Base-by-base conservation (phyloP, 2,113 vertebrate genomes). In the Cyanoramphus novaezelandiae region DNA sequence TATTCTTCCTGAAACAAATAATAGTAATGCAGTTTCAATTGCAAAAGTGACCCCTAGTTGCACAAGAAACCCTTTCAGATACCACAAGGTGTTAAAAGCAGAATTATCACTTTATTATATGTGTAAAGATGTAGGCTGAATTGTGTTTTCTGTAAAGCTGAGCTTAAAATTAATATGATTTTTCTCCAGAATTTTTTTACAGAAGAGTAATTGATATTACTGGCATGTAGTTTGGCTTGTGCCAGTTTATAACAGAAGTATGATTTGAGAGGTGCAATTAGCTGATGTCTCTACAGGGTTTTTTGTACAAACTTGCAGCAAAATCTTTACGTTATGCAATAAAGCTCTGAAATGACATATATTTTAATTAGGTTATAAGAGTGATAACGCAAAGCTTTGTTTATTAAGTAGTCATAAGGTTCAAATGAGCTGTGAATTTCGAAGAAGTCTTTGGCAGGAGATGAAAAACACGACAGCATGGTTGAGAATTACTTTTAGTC, bases 291-390 rank as follows among this genome's bases (percentile, higher is more conserved):
- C 64, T 60, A 75, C 37, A 95, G 62, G 71, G 83, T 93, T 85
- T 97, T 97, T 93, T 87, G 52, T 90, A 89, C 86, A 97, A 95
- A 77, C 86, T 97, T 94, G 57, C 88, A 97, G 87, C 69, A 94
- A 77, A 96, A 97, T 47, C 46, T 96, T 98, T 97, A 96, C 92
- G 57, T 92, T 92, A 64, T 59, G 46, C 71, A 95, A 83, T 97
- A 96, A 98, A 97, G 52, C n/a, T 82, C 93, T 95, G 80, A 96
- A 97, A 97, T 90, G 65, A 96, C 86, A 95, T 96, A 70, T 96
- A 97, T 97, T 98, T 98, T 97, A 98, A 98, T 98, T 97, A 97
- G 90, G 81, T 93, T 78, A 94, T 97, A 97, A 96, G 96, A 90
- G 78, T 94, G 95, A 97, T 97, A 97, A 95, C 94, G 93, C 41